Evolutionary conservation across 2,797 vertebrate species (phyloP), one percentile per base, ranked within the genome.

Genomic region (Trematomus bernacchii): DNA sequence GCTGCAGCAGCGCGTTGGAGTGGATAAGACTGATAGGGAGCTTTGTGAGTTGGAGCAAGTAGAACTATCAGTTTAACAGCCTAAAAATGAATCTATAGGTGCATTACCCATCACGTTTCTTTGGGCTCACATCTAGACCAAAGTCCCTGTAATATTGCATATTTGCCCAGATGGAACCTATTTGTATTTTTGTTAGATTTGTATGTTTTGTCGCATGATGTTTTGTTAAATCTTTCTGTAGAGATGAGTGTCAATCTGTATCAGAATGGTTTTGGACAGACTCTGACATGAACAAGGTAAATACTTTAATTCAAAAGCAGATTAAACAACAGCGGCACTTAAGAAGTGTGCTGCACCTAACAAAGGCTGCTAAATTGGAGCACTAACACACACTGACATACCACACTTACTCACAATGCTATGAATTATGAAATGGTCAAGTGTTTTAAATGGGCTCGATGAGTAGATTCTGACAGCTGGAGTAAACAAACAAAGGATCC

Each of bases 281-380:
- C 18, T 74, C 12, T 30, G 19, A 58, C 55, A 44, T 19, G 14
- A 14, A 53, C 19, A 54, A 57, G 63, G 14, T 68, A 47, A 63
- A 73, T 15, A 51, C 15, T 44, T 11, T 51, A 23, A 21, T 61
- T 58, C 10, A 54, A 54, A 67, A 65, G 14, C 16, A 76, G 11
- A 54, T 78, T 18, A 73, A 52, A 19, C 15, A 55, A 54, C 11
- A 27, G 14, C 48, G 37, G 51, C 66, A 67, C 18, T 60, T 60
- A 4, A 64, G 4, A 60, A 58, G 50, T 54, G 19, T 27, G 19
- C 4, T 63, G 40, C 16, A 16, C 43, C 16, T 52, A 21, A 58
- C 43, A 82, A 48, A 27, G 37, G 33, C 48, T 66, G 27, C 23
- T 76, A 75, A 82, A 58, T 21, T 21, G n/a, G 40, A 79, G 43